phyloP scores from a whole-genome alignment of 2,888 invertebrate genomes.

The Branchipolynoe longqiensis region DNA sequence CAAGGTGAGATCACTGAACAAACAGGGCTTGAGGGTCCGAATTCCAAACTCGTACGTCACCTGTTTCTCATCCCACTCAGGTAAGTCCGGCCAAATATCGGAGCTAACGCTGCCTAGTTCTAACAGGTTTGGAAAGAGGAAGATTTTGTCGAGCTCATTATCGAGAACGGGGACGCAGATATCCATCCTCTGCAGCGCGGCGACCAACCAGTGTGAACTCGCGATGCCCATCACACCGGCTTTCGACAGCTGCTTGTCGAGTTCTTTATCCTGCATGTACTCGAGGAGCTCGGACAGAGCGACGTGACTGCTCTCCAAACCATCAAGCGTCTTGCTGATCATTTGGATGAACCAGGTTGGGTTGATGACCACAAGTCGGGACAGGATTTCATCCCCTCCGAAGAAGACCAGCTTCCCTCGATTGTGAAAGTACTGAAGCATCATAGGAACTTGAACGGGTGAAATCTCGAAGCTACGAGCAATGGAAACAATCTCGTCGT shows the following conservation, averaged over 20 bases:
- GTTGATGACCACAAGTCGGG: conserved; percentile 69
- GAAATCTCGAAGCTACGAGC: conserved; percentile 69
- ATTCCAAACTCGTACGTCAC: conserved; percentile 70
- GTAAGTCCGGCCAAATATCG: conserved; percentile 71
- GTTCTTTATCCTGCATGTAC: conserved; percentile 67
- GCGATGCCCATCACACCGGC: conserved; percentile 59
- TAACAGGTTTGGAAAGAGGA: conserved; percentile 68
- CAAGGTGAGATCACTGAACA: conserved; percentile 69
- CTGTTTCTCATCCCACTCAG: conserved; percentile 72
- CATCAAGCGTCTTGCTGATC: conserved; percentile 64
- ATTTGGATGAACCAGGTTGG: conserved; percentile 70
- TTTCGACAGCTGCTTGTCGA: conserved; percentile 68
- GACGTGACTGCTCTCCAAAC: conserved; percentile 63
- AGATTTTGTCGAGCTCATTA: conserved; percentile 59
- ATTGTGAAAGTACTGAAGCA: conserved; percentile 69
- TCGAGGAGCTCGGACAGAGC: conserved; percentile 63
- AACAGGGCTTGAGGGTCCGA: conserved; percentile 65
- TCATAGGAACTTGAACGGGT: conserved; percentile 65
- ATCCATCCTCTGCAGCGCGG: conserved; percentile 68
- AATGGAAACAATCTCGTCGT: conserved; percentile 69
- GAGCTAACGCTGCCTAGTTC: conserved; percentile 68
- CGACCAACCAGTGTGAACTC: conserved; percentile 69
- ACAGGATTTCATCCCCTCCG: conserved; percentile 66
- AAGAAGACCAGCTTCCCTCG: conserved; percentile 70
- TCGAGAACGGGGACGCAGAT: conserved; percentile 66